Percentiles rank a stretch among this genome's conserved stretches.
Evolutionary conservation across 2,888 invertebrate species (phyloP).

Genomic region (Beris chalybata): DNA sequence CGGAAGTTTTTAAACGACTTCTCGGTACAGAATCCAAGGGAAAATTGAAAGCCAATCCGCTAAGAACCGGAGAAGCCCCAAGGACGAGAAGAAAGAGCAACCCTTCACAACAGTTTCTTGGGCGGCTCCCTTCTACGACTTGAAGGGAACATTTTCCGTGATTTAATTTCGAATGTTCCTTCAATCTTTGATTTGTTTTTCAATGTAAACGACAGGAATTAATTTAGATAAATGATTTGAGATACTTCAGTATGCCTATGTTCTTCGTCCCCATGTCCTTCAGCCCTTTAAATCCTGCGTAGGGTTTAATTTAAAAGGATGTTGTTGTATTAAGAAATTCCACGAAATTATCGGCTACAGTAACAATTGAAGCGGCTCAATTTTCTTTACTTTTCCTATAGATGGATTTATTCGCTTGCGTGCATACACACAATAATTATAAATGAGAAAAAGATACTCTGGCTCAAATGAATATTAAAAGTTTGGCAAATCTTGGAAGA

Average conservation of each 20-base stretch:
- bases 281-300: neutral
- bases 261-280: neutral
- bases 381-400: conserved; percentile 5
- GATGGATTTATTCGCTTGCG: conserved; percentile 24
- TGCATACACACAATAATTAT: neutral
- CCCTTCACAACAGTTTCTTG: conserved; percentile 3
- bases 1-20: too few species aligned
- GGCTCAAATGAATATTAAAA: too few species aligned
- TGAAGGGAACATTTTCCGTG: conserved; percentile 25
- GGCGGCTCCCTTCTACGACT: neutral
- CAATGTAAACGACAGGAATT: conserved; percentile 59
- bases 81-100: conserved; percentile 4
- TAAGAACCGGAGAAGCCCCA: too few species aligned
- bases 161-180: conserved; percentile 48
- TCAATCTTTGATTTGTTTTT: conserved; percentile 57
- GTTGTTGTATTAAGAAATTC: conserved; percentile 31
- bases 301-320: conserved; percentile 15
- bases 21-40: too few species aligned
- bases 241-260: conserved; percentile 27
- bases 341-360: conserved; percentile 28
- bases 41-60: too few species aligned
- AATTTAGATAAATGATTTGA: conserved; percentile 58
- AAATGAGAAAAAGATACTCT: too few species aligned
- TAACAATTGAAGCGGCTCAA: conserved; percentile 1
- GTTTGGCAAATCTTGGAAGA: too few species aligned